phyloP scores from a whole-genome alignment of 2,888 invertebrate genomes.

The Phragmatobia fuliginosa region DNA sequence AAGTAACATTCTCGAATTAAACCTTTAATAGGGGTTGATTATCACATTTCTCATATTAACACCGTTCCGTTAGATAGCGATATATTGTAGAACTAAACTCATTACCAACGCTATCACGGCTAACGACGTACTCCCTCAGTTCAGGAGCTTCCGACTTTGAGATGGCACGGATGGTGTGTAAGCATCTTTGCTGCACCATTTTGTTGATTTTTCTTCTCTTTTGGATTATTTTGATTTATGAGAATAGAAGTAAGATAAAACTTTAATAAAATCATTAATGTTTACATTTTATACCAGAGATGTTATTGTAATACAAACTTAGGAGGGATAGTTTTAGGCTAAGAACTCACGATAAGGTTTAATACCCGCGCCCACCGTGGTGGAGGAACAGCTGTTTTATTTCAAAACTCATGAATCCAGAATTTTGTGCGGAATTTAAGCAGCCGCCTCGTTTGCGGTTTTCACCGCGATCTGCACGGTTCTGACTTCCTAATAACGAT shows the following conservation, averaged over 20 bases:
- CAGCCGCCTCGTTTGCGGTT: no score
- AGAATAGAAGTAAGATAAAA: neutral
- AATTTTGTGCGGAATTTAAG: no score
- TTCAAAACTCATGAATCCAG: no score
- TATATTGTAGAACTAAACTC: slow-evolving; percentile 26
- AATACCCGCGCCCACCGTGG: no score
- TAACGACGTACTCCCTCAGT: slow-evolving; percentile 21
- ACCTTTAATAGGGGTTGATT: neutral
- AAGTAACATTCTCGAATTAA: neutral
- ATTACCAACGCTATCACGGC: slow-evolving; percentile 21
- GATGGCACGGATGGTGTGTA: slow-evolving; percentile 1
- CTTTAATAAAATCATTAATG: no score
- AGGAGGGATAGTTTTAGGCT: no score
- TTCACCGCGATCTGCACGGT: no score
- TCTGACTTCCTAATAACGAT: no score
- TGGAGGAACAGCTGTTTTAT: no score
- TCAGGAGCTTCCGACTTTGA: slow-evolving; percentile 16
- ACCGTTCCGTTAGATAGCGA: slow-evolving; percentile 6
- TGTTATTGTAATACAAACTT: no score
- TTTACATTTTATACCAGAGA: no score
- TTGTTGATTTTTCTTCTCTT: neutral
- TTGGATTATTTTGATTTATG: neutral
- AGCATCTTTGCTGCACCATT: neutral
- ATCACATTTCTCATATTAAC: slow-evolving; percentile 7
- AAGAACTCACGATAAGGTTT: no score